Evolutionary conservation across 2,888 invertebrate species (phyloP), one percentile per base, ranked within the genome.

Genomic region (Clusia tigrina): DNA sequence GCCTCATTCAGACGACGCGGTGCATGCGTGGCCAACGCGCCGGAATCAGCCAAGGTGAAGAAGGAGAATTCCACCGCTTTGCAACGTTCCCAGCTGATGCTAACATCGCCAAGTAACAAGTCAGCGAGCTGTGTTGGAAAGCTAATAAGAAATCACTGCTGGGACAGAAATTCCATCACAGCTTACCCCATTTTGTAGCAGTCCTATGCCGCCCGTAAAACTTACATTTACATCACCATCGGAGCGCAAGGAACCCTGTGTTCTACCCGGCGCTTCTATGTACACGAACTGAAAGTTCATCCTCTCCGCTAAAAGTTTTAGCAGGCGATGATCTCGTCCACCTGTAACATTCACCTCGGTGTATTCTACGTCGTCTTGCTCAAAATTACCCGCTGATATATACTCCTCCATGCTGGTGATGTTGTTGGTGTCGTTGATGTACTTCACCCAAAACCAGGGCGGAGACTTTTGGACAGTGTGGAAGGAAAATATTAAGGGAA

Each of bases 51-150:
- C 42, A 92, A 82, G 0, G 91, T 92, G 60, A 91, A 85, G 74
- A 91, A 91, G 0, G 91, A 90, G 82, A 91, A 92, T 74, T 92
- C 91, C 0, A 91, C 90, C 0, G 88, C 90, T 71, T 88, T 88
- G 15, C 89, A 86, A 2, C 91, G 84, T 74, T 92, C 91, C 86
- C 88, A 89, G 0, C 91, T 91, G 71, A 92, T 86, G 0, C 90
- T 89, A 1, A 91, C 89, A 73, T 92, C 92, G 0, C 92, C 92
- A 37, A 92, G 84, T 72, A 91, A 90, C 73, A 92, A 88, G 67
- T 91, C 90, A 0, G 89, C 91, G 81, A 72, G 26, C 78, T 78
- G 22, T 2, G 5, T 42, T 42, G n/a, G n/a, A 42, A 15, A n/a
- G 42, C 10, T n/a, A 15, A 15, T 42, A n/a, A 18, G 26, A 42